These are phyloP conservation scores for Metalampra italica DNA, from an alignment of 2,888 invertebrate genomes.

Conservation along the genomic window DNA sequence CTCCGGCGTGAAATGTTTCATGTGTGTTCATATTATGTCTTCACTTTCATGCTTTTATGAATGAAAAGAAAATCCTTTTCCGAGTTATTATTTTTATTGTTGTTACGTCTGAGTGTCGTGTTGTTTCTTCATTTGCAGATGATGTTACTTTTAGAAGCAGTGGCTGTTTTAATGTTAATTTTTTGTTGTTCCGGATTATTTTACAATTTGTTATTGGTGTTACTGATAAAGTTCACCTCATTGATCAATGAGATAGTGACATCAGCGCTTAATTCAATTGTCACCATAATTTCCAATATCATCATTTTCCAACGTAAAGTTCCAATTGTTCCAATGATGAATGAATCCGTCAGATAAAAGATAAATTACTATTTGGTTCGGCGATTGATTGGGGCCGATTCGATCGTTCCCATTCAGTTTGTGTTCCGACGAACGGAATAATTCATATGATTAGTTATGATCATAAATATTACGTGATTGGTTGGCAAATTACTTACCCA, in stretches of 20 bases:
- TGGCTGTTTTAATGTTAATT: too few relatives aligned
- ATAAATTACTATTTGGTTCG: constrained; percentile 1
- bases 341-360: constrained; percentile 1
- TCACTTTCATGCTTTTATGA: not conserved
- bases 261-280: not conserved
- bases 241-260: not conserved
- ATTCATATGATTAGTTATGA: not conserved
- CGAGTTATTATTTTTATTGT: not conserved
- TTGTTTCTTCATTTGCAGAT: too few relatives aligned
- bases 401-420: not conserved
- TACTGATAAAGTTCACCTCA: too few relatives aligned
- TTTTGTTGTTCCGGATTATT: too few relatives aligned
- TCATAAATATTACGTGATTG: too few relatives aligned
- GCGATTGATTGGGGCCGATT: not conserved
- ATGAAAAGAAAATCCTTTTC: not conserved
- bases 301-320: not conserved
- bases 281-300: constrained; percentile 1
- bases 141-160: too few relatives aligned
- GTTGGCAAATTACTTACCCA: too few relatives aligned
- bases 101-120: too few relatives aligned
- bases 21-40: not conserved
- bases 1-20: not conserved
- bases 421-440: not conserved
- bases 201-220: too few relatives aligned
- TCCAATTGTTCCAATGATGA: not conserved